Percentiles rank a stretch among this genome's conserved stretches.
phyloP scores from a whole-genome alignment of 2,113 vertebrate genomes.

The Elanoides forficatus region DNA sequence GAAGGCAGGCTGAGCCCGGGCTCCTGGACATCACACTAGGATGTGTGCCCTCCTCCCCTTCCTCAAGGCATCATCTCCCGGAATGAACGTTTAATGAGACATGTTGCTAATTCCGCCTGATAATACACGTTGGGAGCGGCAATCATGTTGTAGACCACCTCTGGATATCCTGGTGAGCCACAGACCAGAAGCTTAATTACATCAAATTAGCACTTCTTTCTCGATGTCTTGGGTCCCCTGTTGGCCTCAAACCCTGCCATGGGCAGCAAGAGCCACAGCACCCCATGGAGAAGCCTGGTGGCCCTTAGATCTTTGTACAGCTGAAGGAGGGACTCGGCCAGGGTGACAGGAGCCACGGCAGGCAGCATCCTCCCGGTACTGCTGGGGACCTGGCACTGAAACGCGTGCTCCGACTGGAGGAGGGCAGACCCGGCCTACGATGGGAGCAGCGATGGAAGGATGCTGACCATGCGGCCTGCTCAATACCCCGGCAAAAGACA shows the following conservation, averaged over 20 bases:
- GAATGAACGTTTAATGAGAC: neutral
- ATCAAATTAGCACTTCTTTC: neutral
- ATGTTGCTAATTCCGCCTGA: neutral
- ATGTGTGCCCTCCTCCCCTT: neutral
- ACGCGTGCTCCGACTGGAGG: fast-evolving
- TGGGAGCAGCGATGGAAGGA: neutral
- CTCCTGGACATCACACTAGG: neutral
- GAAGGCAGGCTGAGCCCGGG: neutral
- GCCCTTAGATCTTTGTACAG: neutral
- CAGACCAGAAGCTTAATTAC: neutral
- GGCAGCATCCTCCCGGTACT: fast-evolving
- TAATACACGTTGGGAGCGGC: fast-evolving
- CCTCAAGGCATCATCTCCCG: neutral
- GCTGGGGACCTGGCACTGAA: neutral
- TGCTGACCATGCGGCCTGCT: neutral
- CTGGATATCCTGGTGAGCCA: neutral
- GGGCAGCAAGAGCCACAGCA: neutral
- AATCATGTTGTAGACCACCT: neutral
- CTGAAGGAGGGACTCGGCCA: fast-evolving
- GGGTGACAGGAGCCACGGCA: neutral
- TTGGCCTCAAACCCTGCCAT: neutral
- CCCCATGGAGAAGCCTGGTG: neutral
- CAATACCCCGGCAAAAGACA: fast-evolving
- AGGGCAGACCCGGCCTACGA: fast-evolving
- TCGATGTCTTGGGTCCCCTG: fast-evolving